phyloP scores from a whole-genome alignment of 2,113 vertebrate species.

The Platanista minor region DNA sequence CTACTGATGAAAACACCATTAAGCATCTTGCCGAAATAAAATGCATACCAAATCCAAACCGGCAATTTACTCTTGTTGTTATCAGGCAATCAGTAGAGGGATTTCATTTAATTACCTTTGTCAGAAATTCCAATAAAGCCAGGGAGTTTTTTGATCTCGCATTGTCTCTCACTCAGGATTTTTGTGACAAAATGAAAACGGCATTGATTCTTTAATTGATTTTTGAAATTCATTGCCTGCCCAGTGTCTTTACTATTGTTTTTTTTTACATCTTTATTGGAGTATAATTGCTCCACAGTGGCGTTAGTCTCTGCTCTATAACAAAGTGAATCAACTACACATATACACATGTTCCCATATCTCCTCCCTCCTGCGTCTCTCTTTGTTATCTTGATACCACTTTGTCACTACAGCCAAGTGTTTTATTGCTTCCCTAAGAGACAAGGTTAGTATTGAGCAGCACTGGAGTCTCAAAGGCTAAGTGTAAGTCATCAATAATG shows the following conservation, averaged over 20 bases:
- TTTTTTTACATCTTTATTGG: no score
- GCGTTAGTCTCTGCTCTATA: no score
- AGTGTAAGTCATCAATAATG: slow-evolving; percentile 42
- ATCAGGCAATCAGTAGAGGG: slow-evolving; percentile 79
- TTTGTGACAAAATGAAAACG: slow-evolving; percentile 84
- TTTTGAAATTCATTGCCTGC: slow-evolving; percentile 78
- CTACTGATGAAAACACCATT: neutral
- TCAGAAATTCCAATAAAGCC: slow-evolving; percentile 82
- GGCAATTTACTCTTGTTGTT: slow-evolving; percentile 77
- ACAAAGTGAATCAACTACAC: no score
- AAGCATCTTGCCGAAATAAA: slow-evolving; percentile 13
- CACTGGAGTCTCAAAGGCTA: slow-evolving; percentile 34
- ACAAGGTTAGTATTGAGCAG: slow-evolving; percentile 84
- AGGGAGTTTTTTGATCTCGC: slow-evolving; percentile 81
- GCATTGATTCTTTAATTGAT: slow-evolving; percentile 83
- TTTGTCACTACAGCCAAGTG: slow-evolving; percentile 74
- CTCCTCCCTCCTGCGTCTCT: no score
- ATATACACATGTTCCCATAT: no score
- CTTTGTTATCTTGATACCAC: slow-evolving; percentile 77
- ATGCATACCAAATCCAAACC: neutral
- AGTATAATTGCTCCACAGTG: no score
- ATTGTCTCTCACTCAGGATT: slow-evolving; percentile 81
- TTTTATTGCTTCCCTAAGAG: slow-evolving; percentile 78
- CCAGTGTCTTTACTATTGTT: slow-evolving; percentile 78
- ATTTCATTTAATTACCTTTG: slow-evolving; percentile 88